Evolutionary conservation across 2,113 vertebrate species (phyloP).

Genomic region (Rhea americana): DNA sequence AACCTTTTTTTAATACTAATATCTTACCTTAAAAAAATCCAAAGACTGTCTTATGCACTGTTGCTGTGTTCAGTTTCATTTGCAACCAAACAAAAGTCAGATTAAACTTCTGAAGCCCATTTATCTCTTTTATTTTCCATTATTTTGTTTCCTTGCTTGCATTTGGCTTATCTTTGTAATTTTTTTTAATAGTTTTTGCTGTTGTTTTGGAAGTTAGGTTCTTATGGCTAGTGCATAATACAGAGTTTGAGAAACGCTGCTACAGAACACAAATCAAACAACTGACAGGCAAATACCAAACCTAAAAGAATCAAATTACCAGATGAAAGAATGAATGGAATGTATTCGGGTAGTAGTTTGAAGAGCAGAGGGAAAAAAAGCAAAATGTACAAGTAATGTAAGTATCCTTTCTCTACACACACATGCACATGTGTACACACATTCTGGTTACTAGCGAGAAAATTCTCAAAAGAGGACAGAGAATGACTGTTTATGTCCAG

Average conservation of each 20-base stretch:
- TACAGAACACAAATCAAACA: neutral
- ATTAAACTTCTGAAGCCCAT: neutral
- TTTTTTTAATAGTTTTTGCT: neutral
- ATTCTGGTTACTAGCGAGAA: neutral
- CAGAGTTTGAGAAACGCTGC: neutral
- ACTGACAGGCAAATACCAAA: neutral
- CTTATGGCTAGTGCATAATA: no score
- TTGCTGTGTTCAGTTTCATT: neutral
- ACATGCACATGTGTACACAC: fast-evolving
- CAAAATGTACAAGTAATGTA: neutral
- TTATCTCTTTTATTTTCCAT: neutral
- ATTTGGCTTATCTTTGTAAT: neutral
- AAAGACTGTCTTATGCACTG: neutral
- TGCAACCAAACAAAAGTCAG: neutral
- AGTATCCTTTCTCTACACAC: neutral
- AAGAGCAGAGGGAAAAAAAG: neutral
- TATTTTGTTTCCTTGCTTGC: neutral
- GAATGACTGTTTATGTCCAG: neutral
- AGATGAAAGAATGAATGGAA: neutral
- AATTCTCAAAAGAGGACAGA: neutral
- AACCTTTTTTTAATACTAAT: neutral
- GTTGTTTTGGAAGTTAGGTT: neutral
- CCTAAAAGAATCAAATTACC: neutral
- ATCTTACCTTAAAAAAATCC: neutral
- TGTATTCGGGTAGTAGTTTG: neutral